Evolutionary conservation across 2,888 invertebrate genomes (phyloP).

Genomic region (Tinea pellionella): DNA sequence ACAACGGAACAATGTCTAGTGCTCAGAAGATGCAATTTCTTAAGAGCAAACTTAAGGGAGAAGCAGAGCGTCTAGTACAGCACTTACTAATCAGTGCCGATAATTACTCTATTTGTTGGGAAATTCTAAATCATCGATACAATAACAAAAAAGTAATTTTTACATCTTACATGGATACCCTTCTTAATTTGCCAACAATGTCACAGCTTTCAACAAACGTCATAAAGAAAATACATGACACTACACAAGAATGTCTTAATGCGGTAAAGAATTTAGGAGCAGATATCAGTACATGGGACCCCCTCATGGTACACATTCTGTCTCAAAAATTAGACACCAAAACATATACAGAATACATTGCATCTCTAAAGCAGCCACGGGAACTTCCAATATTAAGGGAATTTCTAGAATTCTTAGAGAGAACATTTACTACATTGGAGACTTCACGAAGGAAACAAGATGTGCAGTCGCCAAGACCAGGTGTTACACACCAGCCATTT

Average conservation of each 20-base stretch:
- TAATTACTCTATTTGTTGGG: slow-evolving; percentile 21
- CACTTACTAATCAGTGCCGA: slow-evolving; percentile 20
- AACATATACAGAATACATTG: slow-evolving; percentile 18
- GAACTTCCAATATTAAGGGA: slow-evolving; percentile 18
- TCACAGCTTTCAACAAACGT: slow-evolving; percentile 16
- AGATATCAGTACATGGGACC: slow-evolving; percentile 19
- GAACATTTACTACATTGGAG: slow-evolving; percentile 16
- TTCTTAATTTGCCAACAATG: slow-evolving; percentile 18
- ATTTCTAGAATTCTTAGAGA: slow-evolving; percentile 18
- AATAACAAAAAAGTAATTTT: slow-evolving; percentile 19
- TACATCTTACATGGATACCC: slow-evolving; percentile 17
- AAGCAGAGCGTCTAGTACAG: slow-evolving; percentile 22
- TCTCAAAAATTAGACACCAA: slow-evolving; percentile 19
- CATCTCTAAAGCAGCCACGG: slow-evolving; percentile 16
- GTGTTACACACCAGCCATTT: too few species aligned
- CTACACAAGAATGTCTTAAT: slow-evolving; percentile 18
- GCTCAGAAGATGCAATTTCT: slow-evolving; percentile 23
- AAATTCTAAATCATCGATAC: slow-evolving; percentile 20
- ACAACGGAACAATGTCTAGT: slow-evolving; percentile 17
- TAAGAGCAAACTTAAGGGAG: slow-evolving; percentile 19
- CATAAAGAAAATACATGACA: slow-evolving; percentile 20
- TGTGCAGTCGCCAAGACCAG: slow-evolving; percentile 2
- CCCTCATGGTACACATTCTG: slow-evolving; percentile 18
- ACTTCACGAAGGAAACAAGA: slow-evolving; percentile 17
- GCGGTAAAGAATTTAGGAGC: slow-evolving; percentile 20